Base-by-base conservation (phyloP, 2,113 vertebrate species). In the Platysternon megacephalum region DNA sequence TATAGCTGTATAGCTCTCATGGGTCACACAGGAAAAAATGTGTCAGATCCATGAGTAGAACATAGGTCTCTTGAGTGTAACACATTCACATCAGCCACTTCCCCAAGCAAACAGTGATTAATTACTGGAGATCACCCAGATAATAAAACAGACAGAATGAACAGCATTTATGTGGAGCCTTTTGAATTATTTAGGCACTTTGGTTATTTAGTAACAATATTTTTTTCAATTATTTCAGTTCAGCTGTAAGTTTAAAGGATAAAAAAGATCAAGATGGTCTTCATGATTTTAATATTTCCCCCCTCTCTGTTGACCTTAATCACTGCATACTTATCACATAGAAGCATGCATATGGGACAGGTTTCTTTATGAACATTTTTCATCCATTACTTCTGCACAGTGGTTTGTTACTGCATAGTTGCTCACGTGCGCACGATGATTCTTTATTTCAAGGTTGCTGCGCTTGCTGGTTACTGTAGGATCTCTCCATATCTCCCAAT, bases 81-180 rank as follows among this genome's bases (percentile, higher is more conserved):
- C 6, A 49, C 26, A 49, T 52, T 86, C 84, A 22, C 53, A 79
- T 61, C n/a, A 85, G 55, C 84, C 93, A 82, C 81, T 46, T 46
- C 42, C 42, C 44, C 24, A 29, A 58, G 85, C 82, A 93, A 96
- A 87, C 61, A 80, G 72, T 51, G 35, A 86, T 95, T 79, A 94
- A 97, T 48, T 78, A 26, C 51, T 95, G 93, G 61, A 96, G 52
- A 91, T 8, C 72, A 86, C 52, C 42, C 89, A 95, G 53, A 51
- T 5, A 84, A 52, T n/a, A 93, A 96, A 39, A 91, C 78, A 7
- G 95, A 39, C 8, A 9, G 17, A 39, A 39, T 22, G 8, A 11
- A 72, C 65, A 85, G 56, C 52, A 85, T 56, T 89, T 94, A 52
- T 65, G 65, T 17, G 65, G 91, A 95, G 87, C 76, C 65, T 22